A percentile compares a stretch with the other conserved stretches of the same genome.
phyloP scores from a whole-genome alignment of 2,888 invertebrate species.

The Lycaena phlaeas region DNA sequence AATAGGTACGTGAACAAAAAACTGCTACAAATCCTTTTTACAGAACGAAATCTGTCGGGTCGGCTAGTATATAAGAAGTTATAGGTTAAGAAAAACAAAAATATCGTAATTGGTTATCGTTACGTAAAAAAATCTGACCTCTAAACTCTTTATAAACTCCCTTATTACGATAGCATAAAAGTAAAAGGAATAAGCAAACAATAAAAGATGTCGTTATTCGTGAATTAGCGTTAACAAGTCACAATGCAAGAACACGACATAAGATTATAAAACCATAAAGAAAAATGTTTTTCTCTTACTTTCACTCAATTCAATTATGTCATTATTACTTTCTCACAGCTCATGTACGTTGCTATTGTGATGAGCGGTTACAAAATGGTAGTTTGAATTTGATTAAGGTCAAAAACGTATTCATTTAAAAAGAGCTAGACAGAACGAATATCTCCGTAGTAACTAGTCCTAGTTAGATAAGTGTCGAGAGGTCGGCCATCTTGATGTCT shows the following conservation, averaged over 20 bases:
- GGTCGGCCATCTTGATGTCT: not conserved
- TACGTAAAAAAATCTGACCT: too few relatives aligned
- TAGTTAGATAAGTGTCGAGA: too few relatives aligned
- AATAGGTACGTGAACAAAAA: too few relatives aligned
- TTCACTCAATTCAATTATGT: conserved; percentile 50
- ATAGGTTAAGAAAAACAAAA: too few relatives aligned
- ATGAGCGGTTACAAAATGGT: not conserved
- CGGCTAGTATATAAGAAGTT: too few relatives aligned
- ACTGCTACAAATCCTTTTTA: too few relatives aligned
- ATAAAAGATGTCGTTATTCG: not conserved
- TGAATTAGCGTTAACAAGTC: not conserved
- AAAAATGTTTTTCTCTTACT: conserved; percentile 36
- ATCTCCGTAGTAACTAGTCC: too few relatives aligned
- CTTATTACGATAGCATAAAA: too few relatives aligned
- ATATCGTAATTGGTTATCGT: too few relatives aligned
- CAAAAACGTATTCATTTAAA: not conserved
- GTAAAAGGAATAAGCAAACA: not conserved
- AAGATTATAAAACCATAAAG: conserved; percentile 5
- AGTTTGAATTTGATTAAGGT: not conserved
- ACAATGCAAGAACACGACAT: not conserved
- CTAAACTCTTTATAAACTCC: too few relatives aligned
- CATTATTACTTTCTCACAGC: conserved; percentile 46
- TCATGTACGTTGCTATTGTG: conserved; percentile 14
- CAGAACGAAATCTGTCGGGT: too few relatives aligned
- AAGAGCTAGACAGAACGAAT: not conserved